Base-by-base conservation (phyloP, 2,888 invertebrate genomes). In the Drosophila stalkeri region DNA sequence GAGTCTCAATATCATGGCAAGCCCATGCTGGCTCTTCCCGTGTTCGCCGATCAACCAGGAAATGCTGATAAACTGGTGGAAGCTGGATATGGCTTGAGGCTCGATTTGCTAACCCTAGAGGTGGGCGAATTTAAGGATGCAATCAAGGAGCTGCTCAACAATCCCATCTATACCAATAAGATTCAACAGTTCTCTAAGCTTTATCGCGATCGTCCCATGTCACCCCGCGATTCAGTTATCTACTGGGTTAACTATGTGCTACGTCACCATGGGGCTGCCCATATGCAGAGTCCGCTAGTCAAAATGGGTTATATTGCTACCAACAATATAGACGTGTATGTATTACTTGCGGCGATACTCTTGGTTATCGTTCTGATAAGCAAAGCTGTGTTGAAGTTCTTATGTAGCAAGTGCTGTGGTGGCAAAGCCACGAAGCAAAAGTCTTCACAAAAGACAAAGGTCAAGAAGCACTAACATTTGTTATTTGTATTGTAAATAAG, bases 1-100 rank as follows among this genome's bases (percentile, higher is more conserved):
- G 96, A 96, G 91, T 94, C 95, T 0, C 93, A 94, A 47, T 95
- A 93, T 86, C 93, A 95, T 80, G 95, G 94, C 16, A 94, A 95
- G 0, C 95, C 95, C 3, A 92, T 93, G 91, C 52, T 92, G 37
- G 92, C 91, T 0, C 70, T 93, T 12, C 92, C 93, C 3, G 78
- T 92, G 3, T 92, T 92, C 66, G 93, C 85, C 23, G 92, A 93
- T 78, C 92, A 93, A 60, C 84, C 83, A 0, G 61, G 56, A 2
- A 93, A 93, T 73, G 91, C 92, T 1, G 83, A 78, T 0, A 83
- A 83, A 37, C 18, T 93, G 8, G 83, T 66, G 2, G 43, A 63
- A 0, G 71, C 81, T 0, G 92, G 92, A 2, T 92, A 90, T 75
- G 93, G 92, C 0, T 56, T 89, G 12, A 54, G 65, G 2, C 6